A percentile compares a stretch with the other conserved stretches of the same genome.
Evolutionary conservation across 2,797 vertebrate genomes (phyloP).

Genomic region (Parauchenoglanis ngamensis): DNA sequence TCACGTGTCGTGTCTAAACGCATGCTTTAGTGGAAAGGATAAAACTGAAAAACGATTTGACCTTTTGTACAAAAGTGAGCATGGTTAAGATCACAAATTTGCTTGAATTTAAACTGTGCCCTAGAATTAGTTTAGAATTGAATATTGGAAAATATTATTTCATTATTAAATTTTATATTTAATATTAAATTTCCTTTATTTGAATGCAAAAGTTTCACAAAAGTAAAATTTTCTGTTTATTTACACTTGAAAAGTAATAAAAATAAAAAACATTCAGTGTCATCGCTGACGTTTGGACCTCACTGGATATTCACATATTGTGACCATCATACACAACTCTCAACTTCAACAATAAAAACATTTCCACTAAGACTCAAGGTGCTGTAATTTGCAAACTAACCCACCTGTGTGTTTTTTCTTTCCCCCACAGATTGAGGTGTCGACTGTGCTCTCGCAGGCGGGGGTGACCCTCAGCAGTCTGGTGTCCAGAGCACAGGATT

Average conservation of each 20-base stretch:
- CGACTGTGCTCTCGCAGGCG: constrained; percentile 76
- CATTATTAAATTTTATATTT: too few relatives aligned
- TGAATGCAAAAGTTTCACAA: neutral
- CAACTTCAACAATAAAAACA: neutral
- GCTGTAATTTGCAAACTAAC: neutral
- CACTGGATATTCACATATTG: neutral
- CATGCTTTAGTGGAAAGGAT: too few relatives aligned
- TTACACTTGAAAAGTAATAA: neutral
- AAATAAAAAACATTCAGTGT: neutral
- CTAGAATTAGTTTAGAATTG: neutral
- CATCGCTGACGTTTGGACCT: neutral
- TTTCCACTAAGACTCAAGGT: neutral
- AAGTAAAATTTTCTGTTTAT: neutral
- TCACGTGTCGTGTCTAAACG: too few relatives aligned
- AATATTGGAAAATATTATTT: neutral
- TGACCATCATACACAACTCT: neutral
- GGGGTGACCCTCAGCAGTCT: constrained; percentile 72
- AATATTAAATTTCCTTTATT: neutral
- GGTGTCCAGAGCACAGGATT: constrained; percentile 78
- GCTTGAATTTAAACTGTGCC: neutral
- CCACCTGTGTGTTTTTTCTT: constrained; percentile 21
- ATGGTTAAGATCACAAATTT: neutral
- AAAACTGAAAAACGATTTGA: too few relatives aligned
- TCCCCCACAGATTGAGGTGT: constrained; percentile 74
- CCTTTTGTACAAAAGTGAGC: neutral